Conservation (phyloP, 2,888 invertebrate genomes). For the Lottia gigantea region DNA sequence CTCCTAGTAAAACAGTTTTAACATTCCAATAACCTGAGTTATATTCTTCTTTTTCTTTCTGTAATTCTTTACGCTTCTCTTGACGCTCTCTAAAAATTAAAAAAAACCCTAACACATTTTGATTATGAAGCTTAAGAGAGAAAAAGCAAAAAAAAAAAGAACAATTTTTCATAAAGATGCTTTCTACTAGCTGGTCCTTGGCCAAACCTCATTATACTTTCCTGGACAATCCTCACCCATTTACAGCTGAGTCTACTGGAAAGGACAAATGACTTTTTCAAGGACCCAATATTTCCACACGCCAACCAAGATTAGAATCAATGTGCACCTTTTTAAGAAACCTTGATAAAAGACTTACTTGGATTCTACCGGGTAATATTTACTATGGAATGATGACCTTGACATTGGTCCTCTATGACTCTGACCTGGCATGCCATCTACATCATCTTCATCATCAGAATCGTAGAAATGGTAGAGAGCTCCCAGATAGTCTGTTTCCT, state of each 20-base stretch:
- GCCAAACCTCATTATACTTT: too few species aligned
- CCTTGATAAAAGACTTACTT: constrained; percentile 17
- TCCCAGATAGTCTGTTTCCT: constrained; percentile 67
- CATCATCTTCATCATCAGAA: constrained; percentile 62
- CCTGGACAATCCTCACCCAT: too few species aligned
- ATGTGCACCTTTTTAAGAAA: too few species aligned
- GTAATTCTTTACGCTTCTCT: constrained; percentile 55
- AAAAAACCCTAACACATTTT: too few species aligned
- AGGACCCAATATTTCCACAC: too few species aligned
- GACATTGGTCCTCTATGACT: constrained; percentile 18
- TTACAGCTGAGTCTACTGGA: too few species aligned
- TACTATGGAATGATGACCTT: constrained; percentile 22
- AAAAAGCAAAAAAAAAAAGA: too few species aligned
- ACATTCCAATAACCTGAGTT: constrained; percentile 67
- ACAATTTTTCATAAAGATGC: too few species aligned
- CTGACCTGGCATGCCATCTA: constrained; percentile 38
- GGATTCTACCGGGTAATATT: constrained; percentile 22
- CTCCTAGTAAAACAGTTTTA: constrained; percentile 64
- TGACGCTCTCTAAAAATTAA: constrained; percentile 46
- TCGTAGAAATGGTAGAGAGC: constrained; percentile 67
- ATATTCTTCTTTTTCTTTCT: constrained; percentile 58
- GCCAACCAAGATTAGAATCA: too few species aligned
- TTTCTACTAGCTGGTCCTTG: too few species aligned
- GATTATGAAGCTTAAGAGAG: too few species aligned
- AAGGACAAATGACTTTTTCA: too few species aligned